Base-by-base conservation (phyloP, 2,797 vertebrate genomes). In the Ataeniobius toweri region DNA sequence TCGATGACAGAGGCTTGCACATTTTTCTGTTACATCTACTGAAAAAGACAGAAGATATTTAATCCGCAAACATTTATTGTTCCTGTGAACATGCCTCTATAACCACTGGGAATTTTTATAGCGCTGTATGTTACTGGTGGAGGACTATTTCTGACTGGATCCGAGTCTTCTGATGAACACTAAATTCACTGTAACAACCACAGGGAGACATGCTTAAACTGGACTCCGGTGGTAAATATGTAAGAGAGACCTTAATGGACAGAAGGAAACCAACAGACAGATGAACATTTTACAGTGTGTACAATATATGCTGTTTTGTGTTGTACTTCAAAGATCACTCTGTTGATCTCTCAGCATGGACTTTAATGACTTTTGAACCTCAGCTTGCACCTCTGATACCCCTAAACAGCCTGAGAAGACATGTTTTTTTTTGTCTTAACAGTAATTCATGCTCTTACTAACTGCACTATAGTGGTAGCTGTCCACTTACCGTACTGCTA, bases 371-470 rank as follows among this genome's bases (percentile, higher is more conserved):
- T 86, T 80, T 82, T 83, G 86, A 89, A 93, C 87, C 89, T 91
- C 88, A 85, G 85, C 82, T 86, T 77, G 80, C 84, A 82, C 70
- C 86, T 87, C 83, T 83, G 80, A 80, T 74, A 85, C 70, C 65
- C 85, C 85, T 81, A 85, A 86, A 85, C 84, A 77, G 85, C 91
- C 85, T 89, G 86, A 84, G 80, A 93, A 86, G 76, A 53, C 51
- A 6, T 94, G 90, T 88, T 86, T 86, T 81, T 74, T 84, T 79
- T 36, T 83, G 85, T 92, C 86, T 89, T 93, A 94, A 93, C 94
- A 94, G 89, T 83, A 88, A 94, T 89, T 85, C 95, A 70, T 80
- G 3, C 75, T 63, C 78, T 83, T 83, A 83, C 72, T 89, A 79
- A 88, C 85, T 81, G 82, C 86, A 80, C 83, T 80, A 86, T 83